A percentile compares a stretch with the other conserved stretches of the same genome.
Evolutionary conservation across 30 jellyfish, hydroid and myxozoan genomes (phyloP).

Genomic region (Chrysaora quinquecirrha): DNA sequence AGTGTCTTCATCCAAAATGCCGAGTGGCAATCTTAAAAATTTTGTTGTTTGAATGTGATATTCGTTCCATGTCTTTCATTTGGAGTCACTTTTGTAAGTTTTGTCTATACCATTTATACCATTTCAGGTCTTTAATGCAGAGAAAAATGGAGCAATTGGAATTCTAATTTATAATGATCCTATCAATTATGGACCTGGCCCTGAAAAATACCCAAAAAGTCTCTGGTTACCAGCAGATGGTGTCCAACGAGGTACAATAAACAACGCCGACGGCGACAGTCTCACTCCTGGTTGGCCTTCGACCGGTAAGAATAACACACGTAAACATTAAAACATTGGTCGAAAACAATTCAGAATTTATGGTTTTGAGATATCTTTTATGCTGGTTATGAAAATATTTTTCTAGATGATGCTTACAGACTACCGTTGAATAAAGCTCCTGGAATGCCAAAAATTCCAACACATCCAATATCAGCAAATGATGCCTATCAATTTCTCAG

Average conservation of each 20-base stretch:
- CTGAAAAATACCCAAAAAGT: slow-evolving; percentile 72
- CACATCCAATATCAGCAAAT: slow-evolving; percentile 85
- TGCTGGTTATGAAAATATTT: no score
- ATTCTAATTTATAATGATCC: slow-evolving; percentile 89
- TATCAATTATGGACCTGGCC: slow-evolving; percentile 78
- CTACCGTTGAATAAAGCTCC: slow-evolving; percentile 34
- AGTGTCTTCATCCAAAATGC: no score
- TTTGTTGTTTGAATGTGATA: no score
- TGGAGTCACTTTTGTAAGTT: no score
- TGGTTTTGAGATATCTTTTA: no score
- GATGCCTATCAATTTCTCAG: slow-evolving; percentile 79
- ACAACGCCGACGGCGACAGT: slow-evolving; percentile 69
- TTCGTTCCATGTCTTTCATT: no score
- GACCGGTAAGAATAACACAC: slow-evolving; percentile 85
- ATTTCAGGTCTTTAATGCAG: slow-evolving; percentile 83
- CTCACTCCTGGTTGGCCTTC: slow-evolving; percentile 90
- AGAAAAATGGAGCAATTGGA: slow-evolving; percentile 80
- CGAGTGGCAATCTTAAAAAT: no score
- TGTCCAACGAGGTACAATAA: slow-evolving; percentile 91
- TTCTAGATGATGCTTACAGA: slow-evolving; percentile 75
- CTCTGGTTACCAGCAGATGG: slow-evolving; percentile 90
- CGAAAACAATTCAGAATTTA: no score
- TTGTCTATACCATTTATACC: no score
- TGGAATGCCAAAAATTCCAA: slow-evolving; percentile 82
- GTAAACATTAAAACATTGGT: no score